These are phyloP conservation scores for Pelmatolapia mariae DNA, from an alignment of 2,113 vertebrate species.

Conservation along the genomic window DNA sequence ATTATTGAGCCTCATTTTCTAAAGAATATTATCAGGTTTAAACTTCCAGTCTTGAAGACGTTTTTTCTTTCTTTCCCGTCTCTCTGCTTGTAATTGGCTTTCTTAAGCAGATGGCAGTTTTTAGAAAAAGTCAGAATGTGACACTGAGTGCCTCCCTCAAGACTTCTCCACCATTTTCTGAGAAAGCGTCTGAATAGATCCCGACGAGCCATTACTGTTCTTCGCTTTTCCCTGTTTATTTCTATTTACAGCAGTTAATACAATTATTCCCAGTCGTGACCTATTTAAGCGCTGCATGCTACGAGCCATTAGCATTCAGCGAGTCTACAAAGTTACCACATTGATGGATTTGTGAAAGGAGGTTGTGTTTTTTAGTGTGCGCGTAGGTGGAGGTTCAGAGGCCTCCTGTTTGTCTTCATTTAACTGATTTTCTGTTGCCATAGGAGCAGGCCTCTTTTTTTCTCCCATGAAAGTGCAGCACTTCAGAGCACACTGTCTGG, in stretches of 20 bases:
- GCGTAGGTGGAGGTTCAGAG: conserved; percentile 73
- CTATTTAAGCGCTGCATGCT: conserved; percentile 65
- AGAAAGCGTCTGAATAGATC: conserved; percentile 58
- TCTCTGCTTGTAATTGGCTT: conserved; percentile 57
- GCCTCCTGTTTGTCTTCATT: conserved; percentile 71
- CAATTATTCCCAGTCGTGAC: conserved; percentile 68
- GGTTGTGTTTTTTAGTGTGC: conserved; percentile 58
- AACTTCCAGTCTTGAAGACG: conserved; percentile 6
- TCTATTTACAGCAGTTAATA: conserved; percentile 71
- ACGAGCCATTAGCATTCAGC: conserved; percentile 62
- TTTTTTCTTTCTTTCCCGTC: not conserved
- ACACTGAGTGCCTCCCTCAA: conserved; percentile 48
- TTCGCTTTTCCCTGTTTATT: conserved; percentile 62
- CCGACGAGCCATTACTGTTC: conserved; percentile 54
- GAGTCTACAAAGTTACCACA: conserved; percentile 58
- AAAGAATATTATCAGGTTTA: conserved; percentile 41
- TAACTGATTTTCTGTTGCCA: conserved; percentile 71
- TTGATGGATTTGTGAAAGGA: conserved; percentile 66
- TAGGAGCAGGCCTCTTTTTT: conserved; percentile 60
- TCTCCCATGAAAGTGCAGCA: conserved; percentile 51
- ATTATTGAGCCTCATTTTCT: conserved; percentile 28
- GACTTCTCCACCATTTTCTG: conserved; percentile 45
- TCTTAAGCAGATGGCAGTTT: conserved; percentile 48
- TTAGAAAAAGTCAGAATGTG: conserved; percentile 37
- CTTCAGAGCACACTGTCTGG: conserved; percentile 54